These are phyloP conservation scores for Capromys pilorides DNA, from an alignment of 2,797 vertebrate genomes.

Conservation along the genomic window DNA sequence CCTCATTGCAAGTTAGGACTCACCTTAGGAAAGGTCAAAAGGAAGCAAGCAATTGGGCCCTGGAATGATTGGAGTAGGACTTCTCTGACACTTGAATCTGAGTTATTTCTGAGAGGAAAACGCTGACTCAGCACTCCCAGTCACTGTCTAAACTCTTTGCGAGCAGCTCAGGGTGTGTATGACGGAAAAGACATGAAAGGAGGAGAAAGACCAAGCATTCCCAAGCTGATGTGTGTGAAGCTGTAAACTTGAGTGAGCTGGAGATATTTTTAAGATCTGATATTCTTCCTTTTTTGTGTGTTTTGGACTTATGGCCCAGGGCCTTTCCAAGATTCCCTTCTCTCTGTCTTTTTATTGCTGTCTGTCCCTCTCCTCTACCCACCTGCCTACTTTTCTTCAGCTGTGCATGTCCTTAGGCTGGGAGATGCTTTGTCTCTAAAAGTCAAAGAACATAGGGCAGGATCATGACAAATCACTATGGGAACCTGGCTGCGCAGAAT, in stretches of 20 bases:
- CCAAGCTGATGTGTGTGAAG: neutral
- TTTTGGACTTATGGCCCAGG: neutral
- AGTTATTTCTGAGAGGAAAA: neutral
- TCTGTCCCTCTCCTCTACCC: neutral
- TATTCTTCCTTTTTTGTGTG: neutral
- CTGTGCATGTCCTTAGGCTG: neutral
- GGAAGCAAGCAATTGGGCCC: neutral
- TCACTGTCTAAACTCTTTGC: neutral
- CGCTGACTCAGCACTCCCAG: neutral
- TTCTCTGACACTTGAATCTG: neutral
- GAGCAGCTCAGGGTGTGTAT: neutral
- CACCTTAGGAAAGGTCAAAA: neutral
- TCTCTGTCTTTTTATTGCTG: neutral
- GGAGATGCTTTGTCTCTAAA: neutral
- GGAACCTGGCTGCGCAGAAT: neutral
- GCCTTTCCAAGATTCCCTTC: conserved; percentile 2
- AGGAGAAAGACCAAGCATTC: neutral
- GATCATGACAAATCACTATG: neutral
- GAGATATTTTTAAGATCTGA: neutral
- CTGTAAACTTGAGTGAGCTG: neutral
- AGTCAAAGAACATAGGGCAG: neutral
- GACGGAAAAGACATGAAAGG: neutral
- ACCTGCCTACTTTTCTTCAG: neutral
- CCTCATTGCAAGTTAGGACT: neutral
- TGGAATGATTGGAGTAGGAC: neutral